phyloP scores from a whole-genome alignment of 64 coral and sea anemone genomes.

The Actinia tenebrosa region DNA sequence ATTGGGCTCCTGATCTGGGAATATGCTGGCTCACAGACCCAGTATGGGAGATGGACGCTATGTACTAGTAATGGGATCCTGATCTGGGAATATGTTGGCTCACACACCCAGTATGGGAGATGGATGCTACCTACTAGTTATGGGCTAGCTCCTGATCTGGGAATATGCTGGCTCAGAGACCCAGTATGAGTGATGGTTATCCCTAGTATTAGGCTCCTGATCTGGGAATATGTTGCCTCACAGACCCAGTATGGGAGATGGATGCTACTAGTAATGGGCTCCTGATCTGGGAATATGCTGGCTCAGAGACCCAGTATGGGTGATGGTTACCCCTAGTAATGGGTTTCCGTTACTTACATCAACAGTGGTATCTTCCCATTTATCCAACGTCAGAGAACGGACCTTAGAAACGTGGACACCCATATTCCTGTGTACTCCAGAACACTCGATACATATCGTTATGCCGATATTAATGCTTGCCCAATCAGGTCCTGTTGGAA shows the following conservation, averaged over 20 bases:
- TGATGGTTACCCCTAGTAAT: not conserved
- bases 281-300: not conserved
- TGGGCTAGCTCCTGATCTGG: not conserved
- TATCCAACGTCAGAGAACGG: constrained; percentile 85
- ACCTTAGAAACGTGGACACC: constrained; percentile 98
- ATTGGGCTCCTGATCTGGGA: not conserved
- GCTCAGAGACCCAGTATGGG: not conserved
- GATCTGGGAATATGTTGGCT: not conserved
- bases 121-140: not conserved
- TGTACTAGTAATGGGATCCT: not conserved
- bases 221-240: not conserved
- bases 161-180: no score
- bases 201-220: not conserved
- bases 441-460: constrained; percentile 94
- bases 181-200: not conserved
- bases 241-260: not conserved
- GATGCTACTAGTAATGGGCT: not conserved
- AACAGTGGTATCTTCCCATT: constrained; percentile 94
- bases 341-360: constrained; percentile 31
- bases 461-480: constrained; percentile 93
- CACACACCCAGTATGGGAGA: not conserved
- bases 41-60: not conserved
- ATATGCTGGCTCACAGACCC: not conserved
- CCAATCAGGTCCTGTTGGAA: constrained; percentile 86
- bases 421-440: constrained; percentile 90